Conservation (phyloP, 2,888 invertebrate genomes). For the Digitonthophagus gazella region DNA sequence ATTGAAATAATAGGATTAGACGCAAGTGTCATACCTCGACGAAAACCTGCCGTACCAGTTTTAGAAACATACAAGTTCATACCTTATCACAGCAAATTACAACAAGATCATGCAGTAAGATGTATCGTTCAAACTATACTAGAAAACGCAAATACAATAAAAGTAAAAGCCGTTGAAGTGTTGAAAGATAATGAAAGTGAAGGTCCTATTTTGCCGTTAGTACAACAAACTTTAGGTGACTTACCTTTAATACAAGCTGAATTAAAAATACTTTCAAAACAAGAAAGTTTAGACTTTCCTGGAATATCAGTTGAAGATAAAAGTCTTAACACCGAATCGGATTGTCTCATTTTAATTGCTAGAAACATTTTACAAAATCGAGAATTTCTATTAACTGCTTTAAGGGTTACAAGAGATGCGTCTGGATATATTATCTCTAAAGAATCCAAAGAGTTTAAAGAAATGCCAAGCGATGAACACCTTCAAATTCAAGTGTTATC, state of each 20-base stretch:
- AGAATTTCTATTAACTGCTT: slow-evolving; percentile 12
- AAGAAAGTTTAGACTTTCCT: slow-evolving; percentile 52
- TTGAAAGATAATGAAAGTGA: slow-evolving; percentile 8
- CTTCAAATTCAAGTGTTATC: slow-evolving; percentile 1
- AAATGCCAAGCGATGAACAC: neutral
- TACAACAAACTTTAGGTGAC: slow-evolving; percentile 63
- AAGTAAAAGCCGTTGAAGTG: slow-evolving; percentile 60
- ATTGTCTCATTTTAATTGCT: slow-evolving; percentile 38
- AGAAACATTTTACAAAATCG: slow-evolving; percentile 16
- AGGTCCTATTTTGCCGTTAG: slow-evolving; percentile 53
- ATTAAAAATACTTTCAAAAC: slow-evolving; percentile 58
- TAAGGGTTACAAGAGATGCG: neutral
- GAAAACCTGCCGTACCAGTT: slow-evolving; percentile 69
- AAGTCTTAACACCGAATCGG: slow-evolving; percentile 51
- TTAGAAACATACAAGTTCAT: slow-evolving; percentile 74
- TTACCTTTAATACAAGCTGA: slow-evolving; percentile 69
- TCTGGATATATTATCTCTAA: slow-evolving; percentile 24
- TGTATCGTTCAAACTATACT: slow-evolving; percentile 67
- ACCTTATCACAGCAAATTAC: slow-evolving; percentile 54
- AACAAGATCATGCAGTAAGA: slow-evolving; percentile 51
- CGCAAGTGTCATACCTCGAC: slow-evolving; percentile 71
- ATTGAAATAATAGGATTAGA: slow-evolving; percentile 75
- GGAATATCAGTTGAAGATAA: slow-evolving; percentile 62
- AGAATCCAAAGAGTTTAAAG: slow-evolving; percentile 13
- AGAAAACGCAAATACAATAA: slow-evolving; percentile 66